Conservation (phyloP, 2,888 invertebrate species). For the Spialia ferax region DNA sequence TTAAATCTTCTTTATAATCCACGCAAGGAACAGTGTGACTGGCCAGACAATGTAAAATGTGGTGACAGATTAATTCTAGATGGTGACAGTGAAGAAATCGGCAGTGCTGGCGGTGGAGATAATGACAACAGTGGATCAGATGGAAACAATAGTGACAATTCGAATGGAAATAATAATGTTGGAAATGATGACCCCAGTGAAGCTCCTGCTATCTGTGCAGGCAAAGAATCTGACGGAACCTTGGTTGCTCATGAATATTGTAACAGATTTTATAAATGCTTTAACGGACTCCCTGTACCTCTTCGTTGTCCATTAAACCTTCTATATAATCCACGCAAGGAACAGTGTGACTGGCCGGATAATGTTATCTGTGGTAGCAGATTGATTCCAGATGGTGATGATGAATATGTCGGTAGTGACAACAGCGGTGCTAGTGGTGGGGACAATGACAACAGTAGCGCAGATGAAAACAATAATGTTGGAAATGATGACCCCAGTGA, state of each 20-base stretch:
- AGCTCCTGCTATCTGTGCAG: constrained; percentile 52
- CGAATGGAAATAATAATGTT: constrained; percentile 29
- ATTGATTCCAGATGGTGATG: constrained; percentile 45
- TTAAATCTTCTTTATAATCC: too few relatives aligned
- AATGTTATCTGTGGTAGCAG: constrained; percentile 55
- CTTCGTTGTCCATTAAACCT: constrained; percentile 49
- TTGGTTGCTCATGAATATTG: constrained; percentile 57
- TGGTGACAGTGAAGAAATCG: too few relatives aligned
- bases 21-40: constrained; percentile 60
- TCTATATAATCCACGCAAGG: constrained; percentile 51
- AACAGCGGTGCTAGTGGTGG: constrained; percentile 20
- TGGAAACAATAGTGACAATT: too few relatives aligned
- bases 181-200: constrained; percentile 47
- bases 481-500: constrained; percentile 42
- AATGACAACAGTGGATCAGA: too few relatives aligned
- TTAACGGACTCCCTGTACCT: constrained; percentile 44
- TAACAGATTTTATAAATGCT: constrained; percentile 53
- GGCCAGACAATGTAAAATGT: constrained; percentile 56
- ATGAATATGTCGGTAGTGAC: neutral
- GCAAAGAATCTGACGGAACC: constrained; percentile 50
- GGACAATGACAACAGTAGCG: neutral
- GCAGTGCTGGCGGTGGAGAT: too few relatives aligned
- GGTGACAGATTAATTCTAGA: constrained; percentile 48
- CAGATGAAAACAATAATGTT: constrained; percentile 32
- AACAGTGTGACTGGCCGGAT: constrained; percentile 54